Evolutionary conservation across 1,140 invertebrate genomes (phyloP), one percentile per base, ranked within the genome.

Genomic region (Leptinotarsa undecemlineata): DNA sequence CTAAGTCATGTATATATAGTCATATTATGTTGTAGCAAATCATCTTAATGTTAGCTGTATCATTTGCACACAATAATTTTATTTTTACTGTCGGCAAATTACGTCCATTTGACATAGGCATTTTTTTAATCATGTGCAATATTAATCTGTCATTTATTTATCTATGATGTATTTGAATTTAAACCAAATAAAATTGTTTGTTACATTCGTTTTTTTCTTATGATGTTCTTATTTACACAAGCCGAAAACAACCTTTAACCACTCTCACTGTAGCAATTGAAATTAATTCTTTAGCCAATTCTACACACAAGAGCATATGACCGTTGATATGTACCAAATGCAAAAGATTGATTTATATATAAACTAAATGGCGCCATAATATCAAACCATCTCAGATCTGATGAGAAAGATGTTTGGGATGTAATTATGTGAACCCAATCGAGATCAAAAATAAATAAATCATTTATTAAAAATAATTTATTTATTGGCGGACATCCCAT

Each of bases 181-280:
- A 85, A 84, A 84, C 83, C 84, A 85, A 85, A 85, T 83, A 85
- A 85, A 85, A 83, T 80, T 85, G 84, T 85, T 85, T 85, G 82
- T 85, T 85, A 85, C 83, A 70, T 21, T 42, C 5, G 68, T 60
- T 23, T 70, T 60, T 23, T 20, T n/a, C 20, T 64, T 19, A 6
- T 15, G 51, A 4, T 17, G 51, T 2, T 17, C 1, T 4, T 15
- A 15, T 17, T 17, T 15, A 57, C 51, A 57, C n/a, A 57, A 57
- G 2, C n/a, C n/a, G 51, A 57, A 57, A 57, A 33, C 33, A 33
- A 42, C 33, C 8, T 42, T 42, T 42, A 42, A 42, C 33, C 33
- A 42, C 33, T 11, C 0, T 42, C 33, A 33, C 8, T 11, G 33
- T 42, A 42, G 33, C 8, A 42, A 42, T 42, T 42, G 33, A 42